Evolutionary conservation across 1,140 invertebrate genomes (phyloP).

Genomic region (Battus philenor): DNA sequence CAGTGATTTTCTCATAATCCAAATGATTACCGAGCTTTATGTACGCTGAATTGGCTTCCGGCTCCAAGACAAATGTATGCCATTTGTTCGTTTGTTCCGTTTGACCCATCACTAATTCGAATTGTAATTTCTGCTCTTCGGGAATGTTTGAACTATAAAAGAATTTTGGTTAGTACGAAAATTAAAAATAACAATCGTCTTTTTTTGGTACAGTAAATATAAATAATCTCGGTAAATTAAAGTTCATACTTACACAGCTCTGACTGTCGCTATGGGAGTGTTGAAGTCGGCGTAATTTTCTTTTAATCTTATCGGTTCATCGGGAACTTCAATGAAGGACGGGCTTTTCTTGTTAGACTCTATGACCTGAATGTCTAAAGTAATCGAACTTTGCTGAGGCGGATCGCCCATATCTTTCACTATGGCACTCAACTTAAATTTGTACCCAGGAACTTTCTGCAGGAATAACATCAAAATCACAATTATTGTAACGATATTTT

Average conservation of each 20-base stretch:
- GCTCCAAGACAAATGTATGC: constrained; percentile 85
- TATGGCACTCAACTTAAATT: constrained; percentile 83
- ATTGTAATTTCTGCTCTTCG: constrained; percentile 82
- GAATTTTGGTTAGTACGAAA: not conserved
- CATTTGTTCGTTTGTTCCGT: constrained; percentile 90
- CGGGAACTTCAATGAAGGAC: constrained; percentile 78
- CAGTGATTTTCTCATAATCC: constrained; percentile 89
- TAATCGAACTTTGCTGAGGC: constrained; percentile 80
- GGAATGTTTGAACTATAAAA: constrained; percentile 83
- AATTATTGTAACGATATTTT: constrained; percentile 15
- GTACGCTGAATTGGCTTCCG: constrained; percentile 81
- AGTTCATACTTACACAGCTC: constrained; percentile 79
- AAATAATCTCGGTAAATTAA: too few relatives aligned
- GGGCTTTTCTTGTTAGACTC: constrained; percentile 93
- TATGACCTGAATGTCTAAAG: constrained; percentile 88
- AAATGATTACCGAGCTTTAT: constrained; percentile 84
- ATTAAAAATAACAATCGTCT: not conserved
- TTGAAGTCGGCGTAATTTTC: constrained; percentile 86
- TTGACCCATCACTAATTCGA: constrained; percentile 86
- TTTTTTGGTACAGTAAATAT: not conserved
- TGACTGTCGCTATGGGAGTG: constrained; percentile 80
- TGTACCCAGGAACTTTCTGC: constrained; percentile 80
- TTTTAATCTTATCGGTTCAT: constrained; percentile 79
- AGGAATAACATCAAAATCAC: constrained; percentile 27
- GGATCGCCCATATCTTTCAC: constrained; percentile 85